Conservation (phyloP, 2,888 invertebrate species). For the Parnassius glacialis region DNA sequence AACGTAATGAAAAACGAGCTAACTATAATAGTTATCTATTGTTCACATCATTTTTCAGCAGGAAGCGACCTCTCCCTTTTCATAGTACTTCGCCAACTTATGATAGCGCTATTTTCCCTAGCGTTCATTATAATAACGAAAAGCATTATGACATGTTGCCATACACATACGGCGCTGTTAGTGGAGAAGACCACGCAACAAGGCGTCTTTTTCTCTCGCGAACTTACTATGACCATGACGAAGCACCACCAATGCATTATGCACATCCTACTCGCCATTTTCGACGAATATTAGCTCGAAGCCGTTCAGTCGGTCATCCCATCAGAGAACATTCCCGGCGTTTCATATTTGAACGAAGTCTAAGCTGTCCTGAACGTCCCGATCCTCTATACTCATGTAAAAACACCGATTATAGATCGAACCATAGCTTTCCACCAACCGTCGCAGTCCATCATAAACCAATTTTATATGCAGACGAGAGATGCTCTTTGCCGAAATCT, state of each 20-base stretch:
- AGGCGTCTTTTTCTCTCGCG: slow-evolving; percentile 44
- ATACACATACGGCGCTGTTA: slow-evolving; percentile 45
- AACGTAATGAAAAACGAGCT: too few species aligned
- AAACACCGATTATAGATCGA: slow-evolving; percentile 10
- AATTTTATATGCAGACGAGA: slow-evolving; percentile 19
- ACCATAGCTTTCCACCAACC: slow-evolving; percentile 25
- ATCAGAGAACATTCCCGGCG: slow-evolving; percentile 46
- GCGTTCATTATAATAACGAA: slow-evolving; percentile 39
- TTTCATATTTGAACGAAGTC: slow-evolving; percentile 55
- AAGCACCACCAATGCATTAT: slow-evolving; percentile 34
- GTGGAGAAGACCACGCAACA: slow-evolving; percentile 46
- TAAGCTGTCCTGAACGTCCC: slow-evolving; percentile 61
- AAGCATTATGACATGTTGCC: slow-evolving; percentile 49
- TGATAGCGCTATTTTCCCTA: slow-evolving; percentile 58
- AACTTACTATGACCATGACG: slow-evolving; percentile 28
- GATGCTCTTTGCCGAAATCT: slow-evolving; percentile 8
- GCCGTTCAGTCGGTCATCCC: slow-evolving; percentile 57
- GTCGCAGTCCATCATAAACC: slow-evolving; percentile 23
- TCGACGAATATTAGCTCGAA: slow-evolving; percentile 54
- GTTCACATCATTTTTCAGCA: slow-evolving; percentile 58
- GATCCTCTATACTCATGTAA: slow-evolving; percentile 34
- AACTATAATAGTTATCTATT: not conserved
- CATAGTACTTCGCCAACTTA: slow-evolving; percentile 63
- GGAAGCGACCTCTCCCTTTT: slow-evolving; percentile 55
- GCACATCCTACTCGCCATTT: slow-evolving; percentile 47